Evolutionary conservation across 2,797 vertebrate genomes (phyloP).

Genomic region (Poecilia picta): DNA sequence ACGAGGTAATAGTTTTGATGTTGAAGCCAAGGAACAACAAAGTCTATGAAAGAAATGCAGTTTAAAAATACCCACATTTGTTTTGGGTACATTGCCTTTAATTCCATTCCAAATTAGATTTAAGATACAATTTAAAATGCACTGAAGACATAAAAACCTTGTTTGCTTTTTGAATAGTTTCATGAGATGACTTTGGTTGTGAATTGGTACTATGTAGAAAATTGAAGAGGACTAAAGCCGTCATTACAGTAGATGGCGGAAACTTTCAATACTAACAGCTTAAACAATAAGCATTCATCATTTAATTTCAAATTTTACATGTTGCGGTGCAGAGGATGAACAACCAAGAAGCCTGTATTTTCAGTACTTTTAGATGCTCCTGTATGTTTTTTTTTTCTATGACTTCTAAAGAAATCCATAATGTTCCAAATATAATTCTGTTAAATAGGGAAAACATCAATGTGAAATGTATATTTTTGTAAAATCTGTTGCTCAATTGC

Average conservation of each 20-base stretch:
- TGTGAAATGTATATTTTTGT: slow-evolving; percentile 4
- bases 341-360: neutral
- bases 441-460: neutral
- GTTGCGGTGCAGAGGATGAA: neutral
- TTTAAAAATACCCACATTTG: neutral
- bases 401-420: slow-evolving; percentile 1
- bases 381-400: neutral
- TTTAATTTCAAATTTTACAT: slow-evolving; percentile 1
- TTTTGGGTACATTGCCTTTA: neutral
- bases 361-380: neutral
- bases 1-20: neutral
- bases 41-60: neutral
- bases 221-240: neutral
- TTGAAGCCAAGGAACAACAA: neutral
- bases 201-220: neutral
- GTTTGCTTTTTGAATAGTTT: neutral
- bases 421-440: neutral
- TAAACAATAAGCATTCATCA: neutral
- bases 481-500: slow-evolving; percentile 22
- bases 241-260: neutral
- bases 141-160: neutral
- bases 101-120: neutral
- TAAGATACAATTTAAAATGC: neutral
- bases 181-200: neutral
- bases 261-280: neutral